These are phyloP conservation scores for Zoanthus sociatus DNA, from an alignment of 92 coral and sea anemone species.

Conservation along the genomic window DNA sequence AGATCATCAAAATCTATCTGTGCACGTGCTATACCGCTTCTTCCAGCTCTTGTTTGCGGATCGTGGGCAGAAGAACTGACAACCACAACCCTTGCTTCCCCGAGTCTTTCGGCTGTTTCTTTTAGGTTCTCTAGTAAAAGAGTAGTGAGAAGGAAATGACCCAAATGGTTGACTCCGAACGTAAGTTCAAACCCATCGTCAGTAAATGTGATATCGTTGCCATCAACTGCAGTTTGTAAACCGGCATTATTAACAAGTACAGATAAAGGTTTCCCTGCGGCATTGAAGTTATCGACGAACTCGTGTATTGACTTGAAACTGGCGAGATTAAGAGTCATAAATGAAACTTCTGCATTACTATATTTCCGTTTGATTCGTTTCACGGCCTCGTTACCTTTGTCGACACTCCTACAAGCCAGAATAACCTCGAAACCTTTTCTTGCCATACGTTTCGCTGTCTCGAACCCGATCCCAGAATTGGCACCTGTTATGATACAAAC, in stretches of 20 bases:
- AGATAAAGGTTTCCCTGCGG: slow-evolving; percentile 53
- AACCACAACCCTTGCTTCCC: slow-evolving; percentile 64
- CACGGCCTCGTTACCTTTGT: slow-evolving; percentile 55
- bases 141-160: slow-evolving; percentile 60
- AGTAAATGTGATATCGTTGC: slow-evolving; percentile 45
- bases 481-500: slow-evolving; percentile 69
- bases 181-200: slow-evolving; percentile 63
- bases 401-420: slow-evolving; percentile 51
- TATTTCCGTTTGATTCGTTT: slow-evolving; percentile 47
- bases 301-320: slow-evolving; percentile 56
- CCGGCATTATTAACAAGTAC: slow-evolving; percentile 61
- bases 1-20: slow-evolving; percentile 56
- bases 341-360: slow-evolving; percentile 53
- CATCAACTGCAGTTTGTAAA: slow-evolving; percentile 15
- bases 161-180: slow-evolving; percentile 60
- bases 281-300: slow-evolving; percentile 53
- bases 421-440: slow-evolving; percentile 61
- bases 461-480: slow-evolving; percentile 65
- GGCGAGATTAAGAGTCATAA: slow-evolving; percentile 62
- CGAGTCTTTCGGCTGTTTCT: slow-evolving; percentile 52
- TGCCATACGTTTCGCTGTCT: slow-evolving; percentile 66
- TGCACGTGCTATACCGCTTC: slow-evolving; percentile 22
- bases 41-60: slow-evolving; percentile 38
- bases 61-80: slow-evolving; percentile 44
- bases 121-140: slow-evolving; percentile 54